A percentile compares a stretch with the other conserved stretches of the same genome.
Evolutionary conservation across 1,140 invertebrate species (phyloP).

Genomic region (Lysiphlebus fabarum): DNA sequence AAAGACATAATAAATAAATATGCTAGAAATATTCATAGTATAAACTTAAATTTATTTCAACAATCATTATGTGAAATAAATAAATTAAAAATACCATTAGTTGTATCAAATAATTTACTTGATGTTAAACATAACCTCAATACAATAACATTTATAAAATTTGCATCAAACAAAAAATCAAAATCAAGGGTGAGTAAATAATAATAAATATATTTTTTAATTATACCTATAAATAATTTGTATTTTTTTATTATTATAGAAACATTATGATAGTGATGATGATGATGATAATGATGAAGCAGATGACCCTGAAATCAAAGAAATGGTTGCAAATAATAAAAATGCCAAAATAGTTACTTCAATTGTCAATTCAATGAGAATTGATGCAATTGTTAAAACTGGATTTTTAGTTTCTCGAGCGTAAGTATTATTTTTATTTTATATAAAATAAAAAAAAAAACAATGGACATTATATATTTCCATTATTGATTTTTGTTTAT

Average conservation of each 20-base stretch:
- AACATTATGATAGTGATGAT: slow-evolving; percentile 3
- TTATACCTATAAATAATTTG: neutral
- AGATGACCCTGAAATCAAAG: neutral
- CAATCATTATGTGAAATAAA: too few species aligned
- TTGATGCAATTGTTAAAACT: slow-evolving; percentile 65
- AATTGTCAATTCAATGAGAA: slow-evolving; percentile 60
- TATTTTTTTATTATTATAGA: neutral
- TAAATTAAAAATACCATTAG: too few species aligned
- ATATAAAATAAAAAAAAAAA: too few species aligned
- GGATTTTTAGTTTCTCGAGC: slow-evolving; percentile 66
- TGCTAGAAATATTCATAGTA: too few species aligned
- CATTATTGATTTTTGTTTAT: too few species aligned
- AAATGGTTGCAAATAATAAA: slow-evolving; percentile 5
- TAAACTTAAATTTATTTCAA: too few species aligned
- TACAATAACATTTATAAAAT: neutral
- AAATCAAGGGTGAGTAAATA: slow-evolving; percentile 8
- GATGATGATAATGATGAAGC: slow-evolving; percentile 19
- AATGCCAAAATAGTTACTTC: slow-evolving; percentile 58
- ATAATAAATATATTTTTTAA: slow-evolving; percentile 1
- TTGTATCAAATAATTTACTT: too few species aligned
- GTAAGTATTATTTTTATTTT: slow-evolving; percentile 36
- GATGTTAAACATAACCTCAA: too few species aligned
- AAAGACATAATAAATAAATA: too few species aligned
- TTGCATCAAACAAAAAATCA: neutral
- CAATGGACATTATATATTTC: too few species aligned